Evolutionary conservation across 2,113 vertebrate genomes (phyloP).

Genomic region (Ctenodactylus gundi): DNA sequence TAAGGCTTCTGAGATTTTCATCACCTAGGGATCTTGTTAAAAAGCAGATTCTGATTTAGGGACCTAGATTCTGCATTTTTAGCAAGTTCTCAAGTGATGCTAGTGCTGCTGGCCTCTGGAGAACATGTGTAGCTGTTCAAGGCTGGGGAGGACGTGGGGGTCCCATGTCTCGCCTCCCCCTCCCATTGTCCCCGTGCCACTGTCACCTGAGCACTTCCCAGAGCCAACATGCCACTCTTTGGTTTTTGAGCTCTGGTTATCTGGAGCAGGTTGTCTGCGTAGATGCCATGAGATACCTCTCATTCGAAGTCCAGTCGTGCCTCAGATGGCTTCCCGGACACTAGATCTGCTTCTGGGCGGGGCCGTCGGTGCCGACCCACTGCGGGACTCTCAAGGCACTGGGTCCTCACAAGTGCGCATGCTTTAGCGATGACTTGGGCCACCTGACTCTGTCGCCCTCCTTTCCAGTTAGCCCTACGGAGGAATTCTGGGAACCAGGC

Average conservation of each 20-base stretch:
- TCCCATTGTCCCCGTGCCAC: fast-evolving
- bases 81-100: constrained; percentile 77
- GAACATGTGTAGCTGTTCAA: not conserved
- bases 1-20: constrained; percentile 54
- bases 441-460: not conserved
- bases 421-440: fast-evolving
- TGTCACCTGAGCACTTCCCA: fast-evolving
- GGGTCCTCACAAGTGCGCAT: fast-evolving
- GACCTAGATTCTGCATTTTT: constrained; percentile 79
- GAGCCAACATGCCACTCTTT: fast-evolving
- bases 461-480: not conserved
- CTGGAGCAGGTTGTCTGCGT: not conserved
- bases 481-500: not conserved
- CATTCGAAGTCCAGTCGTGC: not conserved
- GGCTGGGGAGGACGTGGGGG: not conserved
- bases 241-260: too few relatives aligned
- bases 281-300: too few relatives aligned
- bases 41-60: constrained; percentile 78
- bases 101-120: constrained; percentile 10
- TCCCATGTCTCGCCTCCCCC: too few relatives aligned
- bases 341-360: fast-evolving
- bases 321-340: not conserved
- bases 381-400: fast-evolving
- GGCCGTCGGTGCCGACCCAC: fast-evolving
- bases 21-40: constrained; percentile 78